Conservation (phyloP, 2,888 invertebrate species). For the Elaeidobius kamerunicus region DNA sequence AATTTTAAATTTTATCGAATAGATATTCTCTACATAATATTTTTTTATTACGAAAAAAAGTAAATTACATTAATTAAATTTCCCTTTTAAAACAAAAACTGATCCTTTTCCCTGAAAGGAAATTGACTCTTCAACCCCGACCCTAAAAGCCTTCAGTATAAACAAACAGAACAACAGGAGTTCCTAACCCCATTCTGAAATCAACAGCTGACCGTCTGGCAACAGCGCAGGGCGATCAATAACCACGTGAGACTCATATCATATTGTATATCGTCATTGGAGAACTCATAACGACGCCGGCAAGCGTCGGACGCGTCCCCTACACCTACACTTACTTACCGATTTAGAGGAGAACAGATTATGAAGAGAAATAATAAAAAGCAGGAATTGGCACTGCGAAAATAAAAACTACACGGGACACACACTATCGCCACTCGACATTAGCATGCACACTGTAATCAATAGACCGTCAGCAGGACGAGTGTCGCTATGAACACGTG, state of each 20-base stretch:
- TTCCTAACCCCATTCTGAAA: slow-evolving; percentile 14
- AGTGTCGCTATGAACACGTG: slow-evolving; percentile 38
- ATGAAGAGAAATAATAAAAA: slow-evolving; percentile 1
- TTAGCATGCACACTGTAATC: slow-evolving; percentile 49
- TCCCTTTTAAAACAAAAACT: too few relatives aligned
- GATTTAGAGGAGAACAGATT: slow-evolving; percentile 7
- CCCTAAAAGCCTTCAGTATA: slow-evolving; percentile 10
- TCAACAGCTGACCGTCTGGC: slow-evolving; percentile 18
- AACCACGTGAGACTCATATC: slow-evolving; percentile 49
- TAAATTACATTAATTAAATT: too few relatives aligned
- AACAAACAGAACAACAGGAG: slow-evolving; percentile 17
- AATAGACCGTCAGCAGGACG: slow-evolving; percentile 38
- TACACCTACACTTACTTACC: slow-evolving; percentile 26
- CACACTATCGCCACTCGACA: slow-evolving; percentile 42
- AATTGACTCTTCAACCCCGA: too few relatives aligned
- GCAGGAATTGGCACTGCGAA: slow-evolving; percentile 7
- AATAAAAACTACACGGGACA: slow-evolving; percentile 29
- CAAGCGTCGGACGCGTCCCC: slow-evolving; percentile 23
- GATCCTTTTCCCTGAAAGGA: too few relatives aligned
- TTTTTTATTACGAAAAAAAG: too few relatives aligned
- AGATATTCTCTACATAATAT: too few relatives aligned
- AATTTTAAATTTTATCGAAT: too few relatives aligned
- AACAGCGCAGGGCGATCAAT: slow-evolving; percentile 45
- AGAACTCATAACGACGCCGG: slow-evolving; percentile 36
- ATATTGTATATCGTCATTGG: slow-evolving; percentile 50